Evolutionary conservation across 2,113 vertebrate genomes (phyloP).

Genomic region (Tragelaphus scriptus): DNA sequence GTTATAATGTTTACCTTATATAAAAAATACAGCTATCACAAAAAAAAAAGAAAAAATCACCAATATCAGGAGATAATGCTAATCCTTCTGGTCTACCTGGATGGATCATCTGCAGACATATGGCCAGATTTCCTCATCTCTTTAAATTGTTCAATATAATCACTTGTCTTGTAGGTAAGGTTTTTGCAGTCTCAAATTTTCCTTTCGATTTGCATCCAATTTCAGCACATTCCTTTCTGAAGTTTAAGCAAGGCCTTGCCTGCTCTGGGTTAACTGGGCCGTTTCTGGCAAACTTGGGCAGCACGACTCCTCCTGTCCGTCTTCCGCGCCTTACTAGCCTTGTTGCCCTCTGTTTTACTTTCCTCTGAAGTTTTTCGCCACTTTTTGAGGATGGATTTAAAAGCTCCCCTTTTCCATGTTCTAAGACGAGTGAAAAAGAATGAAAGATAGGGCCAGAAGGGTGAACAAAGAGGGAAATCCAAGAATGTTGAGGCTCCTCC

Average conservation of each 20-base stretch:
- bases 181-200: neutral
- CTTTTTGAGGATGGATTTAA: neutral
- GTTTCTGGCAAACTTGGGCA: neutral
- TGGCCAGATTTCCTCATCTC: neutral
- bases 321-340: neutral
- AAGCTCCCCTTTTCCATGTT: neutral
- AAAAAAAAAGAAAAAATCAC: neutral
- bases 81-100: neutral
- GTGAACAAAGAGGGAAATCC: neutral
- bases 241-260: neutral
- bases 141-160: neutral
- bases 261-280: neutral
- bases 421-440: neutral
- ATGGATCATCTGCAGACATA: neutral
- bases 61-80: neutral
- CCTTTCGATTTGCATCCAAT: neutral
- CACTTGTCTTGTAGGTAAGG: neutral
- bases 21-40: neutral
- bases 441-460: neutral
- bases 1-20: neutral
- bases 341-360: neutral
- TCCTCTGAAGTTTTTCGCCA: neutral
- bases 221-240: conserved; percentile 1
- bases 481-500: neutral
- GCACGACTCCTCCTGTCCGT: neutral